Evolutionary conservation across 2,113 vertebrate species (phyloP), one percentile per base, ranked within the genome.

Genomic region (Actenoides hombroni): DNA sequence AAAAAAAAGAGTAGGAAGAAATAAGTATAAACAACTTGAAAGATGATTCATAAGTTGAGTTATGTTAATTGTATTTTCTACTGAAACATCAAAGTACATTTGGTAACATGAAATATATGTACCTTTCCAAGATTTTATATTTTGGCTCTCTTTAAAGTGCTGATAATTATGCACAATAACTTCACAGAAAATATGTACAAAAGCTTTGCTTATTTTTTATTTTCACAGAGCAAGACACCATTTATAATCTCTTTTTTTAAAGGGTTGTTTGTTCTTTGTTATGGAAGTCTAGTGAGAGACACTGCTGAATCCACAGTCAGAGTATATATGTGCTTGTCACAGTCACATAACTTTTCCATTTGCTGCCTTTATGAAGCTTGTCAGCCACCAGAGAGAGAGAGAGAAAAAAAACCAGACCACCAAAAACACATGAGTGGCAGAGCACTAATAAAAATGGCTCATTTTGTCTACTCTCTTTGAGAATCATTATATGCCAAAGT

Each of bases 11-110:
- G 77, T 73, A 92, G 67, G 84, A 95, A 94, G 80, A 95, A 95
- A 90, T 92, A 91, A 95, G 91, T 90, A 91, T 91, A 97, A 97
- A 95, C 95, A 97, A 87, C 63, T 95, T 81, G 83, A 96, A 94
- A 92, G 86, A 94, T 94, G 88, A 97, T 93, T 97, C 91, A 91
- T 95, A 94, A 84, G 69, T 89, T 79, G 53, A 91, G 84, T 87
- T 91, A 96, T 82, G 84, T 65, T 95, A 95, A 94, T 94, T 95
- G 61, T 73, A 76, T 91, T 95, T 95, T 91, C 81, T 92, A 87
- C 40, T 21, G 69, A 83, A 88, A 96, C 87, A 94, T 92, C 87
- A 97, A 96, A 95, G 84, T 54, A 42, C 53, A 76, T 92, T 92
- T 91, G 53, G 53, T 60, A 95, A 91, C 31, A 91, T 48, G 73